These are phyloP conservation scores for Apteryx mantelli DNA, from an alignment of 2,113 vertebrate genomes.

Conservation along the genomic window DNA sequence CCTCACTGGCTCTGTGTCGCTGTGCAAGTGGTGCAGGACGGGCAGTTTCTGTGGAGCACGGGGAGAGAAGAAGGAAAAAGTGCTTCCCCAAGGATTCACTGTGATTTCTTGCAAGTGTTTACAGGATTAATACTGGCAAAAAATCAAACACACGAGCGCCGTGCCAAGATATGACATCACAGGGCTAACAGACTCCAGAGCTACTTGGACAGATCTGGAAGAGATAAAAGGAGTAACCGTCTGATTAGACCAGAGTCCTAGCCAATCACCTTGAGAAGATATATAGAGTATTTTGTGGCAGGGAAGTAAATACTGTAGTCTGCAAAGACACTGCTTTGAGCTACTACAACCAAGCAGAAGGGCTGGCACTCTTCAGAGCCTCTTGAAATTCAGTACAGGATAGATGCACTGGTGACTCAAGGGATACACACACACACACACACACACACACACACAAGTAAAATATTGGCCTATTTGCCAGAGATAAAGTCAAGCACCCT, in stretches of 20 bases:
- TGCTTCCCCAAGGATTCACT: neutral
- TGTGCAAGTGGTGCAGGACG: neutral
- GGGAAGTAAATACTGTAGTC: neutral
- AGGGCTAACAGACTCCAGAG: neutral
- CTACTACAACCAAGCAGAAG: neutral
- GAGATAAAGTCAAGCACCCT: neutral
- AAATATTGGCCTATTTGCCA: accelerated
- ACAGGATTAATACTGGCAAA: neutral
- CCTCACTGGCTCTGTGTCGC: accelerated
- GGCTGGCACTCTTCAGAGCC: neutral
- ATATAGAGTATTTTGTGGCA: neutral
- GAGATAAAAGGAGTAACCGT: neutral
- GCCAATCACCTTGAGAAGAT: neutral
- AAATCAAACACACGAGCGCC: neutral
- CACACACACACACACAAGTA: accelerated
- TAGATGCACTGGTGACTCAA: accelerated
- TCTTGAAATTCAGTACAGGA: neutral
- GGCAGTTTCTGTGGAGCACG: neutral
- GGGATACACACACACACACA: neutral
- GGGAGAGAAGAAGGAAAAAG: neutral
- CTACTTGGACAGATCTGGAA: neutral
- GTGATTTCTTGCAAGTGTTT: neutral
- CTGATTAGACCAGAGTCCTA: neutral
- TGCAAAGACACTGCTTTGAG: neutral
- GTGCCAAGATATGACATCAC: constrained; percentile 17